phyloP scores from a whole-genome alignment of 2,113 vertebrate species.

The Galemys pyrenaicus region DNA sequence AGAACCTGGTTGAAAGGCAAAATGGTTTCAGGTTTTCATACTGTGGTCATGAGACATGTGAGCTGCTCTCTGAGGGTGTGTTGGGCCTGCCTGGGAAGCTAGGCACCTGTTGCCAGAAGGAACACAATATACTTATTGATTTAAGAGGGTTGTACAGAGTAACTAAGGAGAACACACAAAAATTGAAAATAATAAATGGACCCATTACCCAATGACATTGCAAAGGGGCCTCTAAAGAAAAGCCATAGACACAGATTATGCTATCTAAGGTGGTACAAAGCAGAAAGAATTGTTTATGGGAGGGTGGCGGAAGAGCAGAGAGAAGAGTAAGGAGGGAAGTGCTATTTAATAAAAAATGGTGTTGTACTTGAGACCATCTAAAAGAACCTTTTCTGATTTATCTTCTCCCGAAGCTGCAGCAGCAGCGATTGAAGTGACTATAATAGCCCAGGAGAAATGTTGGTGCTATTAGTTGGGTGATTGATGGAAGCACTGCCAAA shows the following conservation, averaged over 20 bases:
- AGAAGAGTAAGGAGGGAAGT: slow-evolving; percentile 59
- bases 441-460: slow-evolving; percentile 86
- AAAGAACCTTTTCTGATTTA: slow-evolving; percentile 84
- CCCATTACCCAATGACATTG: background rate
- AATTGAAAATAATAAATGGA: slow-evolving; percentile 74
- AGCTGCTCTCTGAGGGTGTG: slow-evolving; percentile 73
- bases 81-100: slow-evolving; percentile 72
- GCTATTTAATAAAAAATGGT: slow-evolving; percentile 70
- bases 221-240: slow-evolving; percentile 35
- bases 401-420: slow-evolving; percentile 73
- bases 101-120: slow-evolving; percentile 84
- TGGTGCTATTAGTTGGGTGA: slow-evolving; percentile 84
- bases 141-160: slow-evolving; percentile 59
- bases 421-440: slow-evolving; percentile 83
- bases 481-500: slow-evolving; percentile 81
- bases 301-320: slow-evolving; percentile 31
- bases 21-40: slow-evolving; percentile 75
- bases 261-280: slow-evolving; percentile 45
- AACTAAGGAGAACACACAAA: slow-evolving; percentile 65
- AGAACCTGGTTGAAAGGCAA: slow-evolving; percentile 72
- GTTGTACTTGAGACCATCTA: slow-evolving; percentile 78
- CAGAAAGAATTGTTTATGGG: slow-evolving; percentile 59
- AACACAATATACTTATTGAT: slow-evolving; percentile 79
- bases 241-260: slow-evolving; percentile 56
- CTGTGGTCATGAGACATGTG: slow-evolving; percentile 74